phyloP scores from a whole-genome alignment of 2,888 invertebrate species.

The Palloptera scutellata region DNA sequence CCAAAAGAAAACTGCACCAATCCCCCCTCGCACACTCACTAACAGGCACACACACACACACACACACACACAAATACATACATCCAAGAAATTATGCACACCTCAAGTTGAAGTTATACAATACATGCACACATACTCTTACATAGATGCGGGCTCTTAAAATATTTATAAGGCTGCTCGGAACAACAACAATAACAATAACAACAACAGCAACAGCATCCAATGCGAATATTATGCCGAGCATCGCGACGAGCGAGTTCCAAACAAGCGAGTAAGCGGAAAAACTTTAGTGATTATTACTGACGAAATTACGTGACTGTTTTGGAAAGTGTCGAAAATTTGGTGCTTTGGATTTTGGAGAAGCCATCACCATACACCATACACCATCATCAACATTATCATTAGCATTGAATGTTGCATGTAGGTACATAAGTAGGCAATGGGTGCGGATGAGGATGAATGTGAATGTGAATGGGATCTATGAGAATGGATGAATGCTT shows the following conservation, averaged over 20 bases:
- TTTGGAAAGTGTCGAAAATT: slow-evolving; percentile 62
- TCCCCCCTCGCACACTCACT: neutral
- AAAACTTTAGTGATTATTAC: slow-evolving; percentile 65
- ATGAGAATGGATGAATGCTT: too few species aligned
- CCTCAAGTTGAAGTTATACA: neutral
- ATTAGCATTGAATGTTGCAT: too few species aligned
- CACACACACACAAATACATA: neutral
- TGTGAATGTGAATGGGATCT: too few species aligned
- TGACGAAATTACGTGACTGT: slow-evolving; percentile 63
- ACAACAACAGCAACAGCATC: slow-evolving; percentile 27
- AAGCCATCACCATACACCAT: too few species aligned
- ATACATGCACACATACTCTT: neutral
- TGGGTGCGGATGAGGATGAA: too few species aligned
- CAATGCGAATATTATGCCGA: neutral
- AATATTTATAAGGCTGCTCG: slow-evolving; percentile 40
- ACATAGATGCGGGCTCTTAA: slow-evolving; percentile 31
- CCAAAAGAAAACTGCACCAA: slow-evolving; percentile 15
- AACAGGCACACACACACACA: neutral
- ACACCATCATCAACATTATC: too few species aligned
- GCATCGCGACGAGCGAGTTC: neutral
- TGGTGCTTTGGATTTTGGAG: slow-evolving; percentile 46
- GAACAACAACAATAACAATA: slow-evolving; percentile 26
- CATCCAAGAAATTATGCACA: neutral
- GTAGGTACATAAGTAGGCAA: too few species aligned
- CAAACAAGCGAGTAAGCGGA: slow-evolving; percentile 33